Base-by-base conservation (phyloP, 2,888 invertebrate species). In the Himalopsyche tibetana region DNA sequence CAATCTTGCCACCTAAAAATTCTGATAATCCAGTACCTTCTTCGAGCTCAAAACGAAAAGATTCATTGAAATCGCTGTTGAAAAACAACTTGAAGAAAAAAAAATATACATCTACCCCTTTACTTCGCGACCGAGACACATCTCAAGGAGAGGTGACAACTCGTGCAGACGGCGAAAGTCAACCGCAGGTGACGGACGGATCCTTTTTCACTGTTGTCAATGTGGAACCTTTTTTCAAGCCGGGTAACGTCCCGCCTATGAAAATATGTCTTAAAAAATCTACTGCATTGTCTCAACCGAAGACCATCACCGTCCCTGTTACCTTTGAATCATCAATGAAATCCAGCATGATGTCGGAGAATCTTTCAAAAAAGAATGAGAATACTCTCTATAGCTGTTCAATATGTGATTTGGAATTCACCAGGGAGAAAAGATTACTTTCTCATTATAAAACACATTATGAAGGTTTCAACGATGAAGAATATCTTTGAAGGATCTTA, bases 151-250 rank as follows among this genome's bases (percentile, higher is more conserved):
- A 80, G 0, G 17, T 89, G n/a, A 91, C 91, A 0, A 90, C 91
- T 2, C 86, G 91, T 88, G 91, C 92, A 89, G 91, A 91, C 42
- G 86, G 90, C 2, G 87, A 90, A 0, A 91, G 89, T 28, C 63
- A 55, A 40, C 89, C 91, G 0, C 91, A 91, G 89, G 91, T 51
- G 42, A n/a, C 84, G 11, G 82, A 92, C 87, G 36, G 91, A 0
- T 91, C 90, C 2, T 91, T 92, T 88, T 93, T 93, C 87, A 92
- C 92, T 28, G 93, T 93, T 83, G 91, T 93, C 5, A 93, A 93
- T 89, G 91, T 93, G 5, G 93, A 93, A 89, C 92, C 93, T 1
- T 89, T 92, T 63, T 87, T 92, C 6, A 92, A 92, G 86, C 92
- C 93, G 0, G 82, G 82, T 4, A 93, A 93, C 88, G 92, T 93